Base-by-base conservation (phyloP, 1,140 invertebrate genomes). In the Drosophila watanabei region DNA sequence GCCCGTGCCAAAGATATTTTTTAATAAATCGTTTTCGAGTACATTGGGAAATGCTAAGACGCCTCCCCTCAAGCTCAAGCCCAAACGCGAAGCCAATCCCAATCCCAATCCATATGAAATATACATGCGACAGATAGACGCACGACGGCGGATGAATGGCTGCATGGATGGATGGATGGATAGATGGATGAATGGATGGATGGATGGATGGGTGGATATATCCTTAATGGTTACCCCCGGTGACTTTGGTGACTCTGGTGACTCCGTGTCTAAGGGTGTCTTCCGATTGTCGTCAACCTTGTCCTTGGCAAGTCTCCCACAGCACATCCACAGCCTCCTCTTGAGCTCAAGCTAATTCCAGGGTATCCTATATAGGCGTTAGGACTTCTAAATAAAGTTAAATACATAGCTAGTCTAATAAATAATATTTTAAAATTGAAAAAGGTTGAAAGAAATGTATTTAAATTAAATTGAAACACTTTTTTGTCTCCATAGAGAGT, bases 21-120 rank as follows among this genome's bases (percentile, higher is more conserved):
- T 89, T 89, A 89, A 89, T 89, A 89, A 89, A 89, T 89, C 86
- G 86, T 80, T 89, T 89, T 89, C 86, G 82, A 89, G 85, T 85
- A 89, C 85, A 89, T 89, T 79, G 85, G 79, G 82, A 87, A 90
- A 88, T 84, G 80, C 73, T 75, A 84, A 88, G 85, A 88, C 81
- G 85, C 78, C 65, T 59, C 16, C 49, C 51, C 68, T 24, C 3
- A 4, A n/a, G 6, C n/a, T 39, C 33, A 18, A 14, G 13, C 11
- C 24, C 28, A 46, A 14, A 37, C 28, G 35, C 45, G 14, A 49
- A n/a, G 24, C 48, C 48, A 49, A 48, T 71, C 39, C 46, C 65
- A 72, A 48, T 71, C 57, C 69, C 57, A 52, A 57, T 76, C 63
- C 75, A 78, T 75, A 73, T 75, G 71, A 75, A 75, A 73, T 73